Evolutionary conservation across 2,888 invertebrate genomes (phyloP).

Genomic region (Xestia c-nigrum): DNA sequence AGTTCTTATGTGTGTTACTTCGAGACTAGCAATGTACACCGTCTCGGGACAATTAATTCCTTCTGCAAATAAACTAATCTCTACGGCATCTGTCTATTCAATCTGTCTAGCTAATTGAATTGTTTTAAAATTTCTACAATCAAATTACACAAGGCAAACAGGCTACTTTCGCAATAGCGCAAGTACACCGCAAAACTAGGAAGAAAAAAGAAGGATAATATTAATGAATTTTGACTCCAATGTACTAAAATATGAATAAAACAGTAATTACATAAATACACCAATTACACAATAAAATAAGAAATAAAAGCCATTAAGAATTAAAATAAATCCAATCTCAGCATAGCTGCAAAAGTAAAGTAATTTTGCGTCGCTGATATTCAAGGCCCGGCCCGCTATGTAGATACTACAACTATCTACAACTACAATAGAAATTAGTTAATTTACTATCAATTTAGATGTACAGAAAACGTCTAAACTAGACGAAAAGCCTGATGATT

Average conservation of each 20-base stretch:
- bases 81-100: neutral
- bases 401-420: constrained; percentile 46
- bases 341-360: constrained; percentile 28
- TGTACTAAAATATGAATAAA: constrained; percentile 13
- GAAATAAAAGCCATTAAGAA: constrained; percentile 10
- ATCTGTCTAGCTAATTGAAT: constrained; percentile 4
- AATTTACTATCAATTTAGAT: constrained; percentile 28
- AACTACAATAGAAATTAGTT: constrained; percentile 26
- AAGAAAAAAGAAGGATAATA: constrained; percentile 12
- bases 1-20: neutral
- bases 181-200: constrained; percentile 20
- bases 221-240: constrained; percentile 6
- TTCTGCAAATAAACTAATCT: constrained; percentile 23
- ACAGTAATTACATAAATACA: constrained; percentile 15
- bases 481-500: constrained; percentile 47
- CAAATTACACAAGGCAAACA: constrained; percentile 22
- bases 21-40: neutral
- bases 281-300: constrained; percentile 6
- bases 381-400: neutral
- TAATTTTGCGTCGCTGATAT: constrained; percentile 16
- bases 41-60: neutral
- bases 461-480: constrained; percentile 34
- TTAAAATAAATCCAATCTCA: constrained; percentile 23
- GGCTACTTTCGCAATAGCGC: constrained; percentile 30
- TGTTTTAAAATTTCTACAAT: constrained; percentile 9